Conservation (phyloP, 2,888 invertebrate species). For the Sphaerophoria taeniata region DNA sequence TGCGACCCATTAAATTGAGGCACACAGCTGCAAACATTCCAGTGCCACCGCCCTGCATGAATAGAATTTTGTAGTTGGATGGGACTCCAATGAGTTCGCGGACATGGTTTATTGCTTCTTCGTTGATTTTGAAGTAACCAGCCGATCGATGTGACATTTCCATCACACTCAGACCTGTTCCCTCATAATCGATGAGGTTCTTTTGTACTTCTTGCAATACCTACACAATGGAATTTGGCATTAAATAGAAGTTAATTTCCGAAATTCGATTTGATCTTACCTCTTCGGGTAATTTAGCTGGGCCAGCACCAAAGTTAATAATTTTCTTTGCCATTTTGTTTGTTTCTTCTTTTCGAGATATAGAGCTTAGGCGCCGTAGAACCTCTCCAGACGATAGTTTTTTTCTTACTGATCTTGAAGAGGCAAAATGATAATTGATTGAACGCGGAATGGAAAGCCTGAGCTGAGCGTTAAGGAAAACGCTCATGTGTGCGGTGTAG, state of each 20-base stretch:
- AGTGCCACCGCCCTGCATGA: conserved; percentile 97
- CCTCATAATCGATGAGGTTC: conserved; percentile 91
- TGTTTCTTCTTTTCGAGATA: not conserved
- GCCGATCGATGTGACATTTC: conserved; percentile 97
- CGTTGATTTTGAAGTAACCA: conserved; percentile 90
- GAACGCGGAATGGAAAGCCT: conserved; percentile 8
- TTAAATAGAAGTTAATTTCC: not conserved
- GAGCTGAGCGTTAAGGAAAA: not conserved
- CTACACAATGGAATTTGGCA: conserved; percentile 83
- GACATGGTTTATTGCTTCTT: conserved; percentile 78
- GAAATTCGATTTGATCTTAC: conserved; percentile 84
- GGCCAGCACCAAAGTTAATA: conserved; percentile 96
- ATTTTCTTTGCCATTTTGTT: conserved; percentile 81
- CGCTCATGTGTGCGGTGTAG: not conserved
- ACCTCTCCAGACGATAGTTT: conserved; percentile 32
- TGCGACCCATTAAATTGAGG: conserved; percentile 92
- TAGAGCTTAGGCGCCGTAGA: not conserved
- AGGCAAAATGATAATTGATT: not conserved
- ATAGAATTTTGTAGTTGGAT: conserved; percentile 95
- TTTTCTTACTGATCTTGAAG: conserved; percentile 45
- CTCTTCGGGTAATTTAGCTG: conserved; percentile 96
- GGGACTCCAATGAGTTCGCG: conserved; percentile 87
- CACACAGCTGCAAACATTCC: conserved; percentile 97
- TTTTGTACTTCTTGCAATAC: conserved; percentile 92
- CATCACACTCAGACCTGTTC: conserved; percentile 94